A percentile compares a stretch with the other conserved stretches of the same genome.
These are phyloP conservation scores for Enteromius unitaeniatus DNA, from an alignment of 2,797 vertebrate species.

Conservation along the genomic window DNA sequence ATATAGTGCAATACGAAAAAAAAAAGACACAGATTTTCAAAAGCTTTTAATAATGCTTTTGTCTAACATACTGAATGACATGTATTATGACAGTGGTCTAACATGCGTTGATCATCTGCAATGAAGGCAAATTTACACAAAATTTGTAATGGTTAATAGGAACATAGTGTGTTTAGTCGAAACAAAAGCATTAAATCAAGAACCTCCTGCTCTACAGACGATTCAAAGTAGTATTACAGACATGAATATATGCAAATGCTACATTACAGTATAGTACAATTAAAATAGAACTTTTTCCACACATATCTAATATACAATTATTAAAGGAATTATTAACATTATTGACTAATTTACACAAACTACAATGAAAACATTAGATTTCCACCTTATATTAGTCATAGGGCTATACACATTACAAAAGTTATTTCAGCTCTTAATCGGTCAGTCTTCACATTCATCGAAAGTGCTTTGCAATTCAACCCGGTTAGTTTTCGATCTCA, in stretches of 20 bases:
- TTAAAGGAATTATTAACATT: constrained; percentile 64
- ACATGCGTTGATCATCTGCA: constrained; percentile 69
- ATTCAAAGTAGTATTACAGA: constrained; percentile 66
- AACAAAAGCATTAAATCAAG: constrained; percentile 71
- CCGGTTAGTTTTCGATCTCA: background rate
- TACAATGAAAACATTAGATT: constrained; percentile 37
- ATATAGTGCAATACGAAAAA: background rate
- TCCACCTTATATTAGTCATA: background rate
- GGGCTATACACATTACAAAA: background rate
- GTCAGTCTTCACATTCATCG: background rate
- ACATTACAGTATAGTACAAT: constrained; percentile 77
- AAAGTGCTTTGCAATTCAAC: constrained; percentile 20
- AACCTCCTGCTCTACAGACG: constrained; percentile 64
- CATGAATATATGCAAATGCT: constrained; percentile 67
- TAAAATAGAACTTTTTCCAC: constrained; percentile 76
- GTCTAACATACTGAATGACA: background rate
- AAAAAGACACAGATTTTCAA: background rate
- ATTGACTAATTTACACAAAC: constrained; percentile 67
- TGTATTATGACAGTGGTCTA: constrained; percentile 37
- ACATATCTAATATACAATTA: constrained; percentile 74
- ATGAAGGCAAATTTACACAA: constrained; percentile 48
- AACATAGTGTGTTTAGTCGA: constrained; percentile 72
- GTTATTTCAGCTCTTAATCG: background rate
- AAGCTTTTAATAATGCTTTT: constrained; percentile 28
- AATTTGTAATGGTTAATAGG: constrained; percentile 68